These are phyloP conservation scores for Cephus runcator DNA, from an alignment of 2,888 invertebrate species.

Conservation along the genomic window DNA sequence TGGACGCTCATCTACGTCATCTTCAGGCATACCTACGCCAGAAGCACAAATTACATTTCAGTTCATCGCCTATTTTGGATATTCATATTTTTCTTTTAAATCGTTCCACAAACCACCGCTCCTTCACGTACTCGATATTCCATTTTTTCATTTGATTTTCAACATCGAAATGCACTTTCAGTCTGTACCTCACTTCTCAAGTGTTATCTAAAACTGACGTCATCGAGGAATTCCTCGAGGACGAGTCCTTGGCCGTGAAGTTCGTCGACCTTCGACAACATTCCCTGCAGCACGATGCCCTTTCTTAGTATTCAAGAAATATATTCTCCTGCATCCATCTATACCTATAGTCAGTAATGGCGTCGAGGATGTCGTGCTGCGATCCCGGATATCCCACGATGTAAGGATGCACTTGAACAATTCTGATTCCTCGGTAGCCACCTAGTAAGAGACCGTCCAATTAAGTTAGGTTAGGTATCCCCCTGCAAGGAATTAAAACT, in stretches of 20 bases:
- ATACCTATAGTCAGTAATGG: background rate
- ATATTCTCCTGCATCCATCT: background rate
- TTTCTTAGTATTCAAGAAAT: slow-evolving; percentile 3
- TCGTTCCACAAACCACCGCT: background rate
- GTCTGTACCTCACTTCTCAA: background rate
- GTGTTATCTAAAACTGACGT: background rate
- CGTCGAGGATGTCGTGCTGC: background rate
- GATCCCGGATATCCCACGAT: background rate
- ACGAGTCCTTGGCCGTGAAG: slow-evolving; percentile 19
- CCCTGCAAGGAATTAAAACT: too few relatives aligned
- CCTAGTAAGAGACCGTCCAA: background rate
- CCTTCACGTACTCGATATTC: background rate
- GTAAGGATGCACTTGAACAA: background rate
- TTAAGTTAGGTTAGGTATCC: background rate
- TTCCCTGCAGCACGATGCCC: slow-evolving; percentile 19
- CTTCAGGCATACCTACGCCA: background rate
- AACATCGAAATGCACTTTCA: background rate
- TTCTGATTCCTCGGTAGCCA: background rate
- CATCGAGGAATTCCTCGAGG: background rate
- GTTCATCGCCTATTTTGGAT: background rate
- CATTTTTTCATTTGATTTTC: background rate
- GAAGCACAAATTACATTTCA: background rate
- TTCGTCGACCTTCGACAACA: slow-evolving; percentile 19
- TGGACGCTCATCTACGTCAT: background rate
- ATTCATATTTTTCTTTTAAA: background rate